Evolutionary conservation across 2,888 invertebrate genomes (phyloP).

Genomic region (Scaptomyza tumidula): DNA sequence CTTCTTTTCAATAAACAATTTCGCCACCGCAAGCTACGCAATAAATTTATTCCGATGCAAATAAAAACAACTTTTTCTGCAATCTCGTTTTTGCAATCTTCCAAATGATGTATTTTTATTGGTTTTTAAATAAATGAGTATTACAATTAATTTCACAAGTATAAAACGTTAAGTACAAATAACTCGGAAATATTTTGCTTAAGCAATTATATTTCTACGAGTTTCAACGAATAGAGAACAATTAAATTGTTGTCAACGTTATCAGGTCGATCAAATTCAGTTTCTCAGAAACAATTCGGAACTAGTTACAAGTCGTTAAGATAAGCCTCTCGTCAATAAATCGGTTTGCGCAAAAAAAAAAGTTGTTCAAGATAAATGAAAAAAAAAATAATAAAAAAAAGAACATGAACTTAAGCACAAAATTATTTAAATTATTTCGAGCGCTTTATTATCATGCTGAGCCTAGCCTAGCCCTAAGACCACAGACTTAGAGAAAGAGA

Average conservation of each 20-base stretch:
- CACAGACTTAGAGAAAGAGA: conserved; percentile 5
- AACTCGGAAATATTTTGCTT: neutral
- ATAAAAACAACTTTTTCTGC: neutral
- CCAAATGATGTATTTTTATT: neutral
- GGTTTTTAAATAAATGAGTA: neutral
- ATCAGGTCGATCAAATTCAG: neutral
- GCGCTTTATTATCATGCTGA: conserved; percentile 73
- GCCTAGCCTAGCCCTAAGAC: conserved; percentile 40
- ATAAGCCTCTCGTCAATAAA: conserved; percentile 12
- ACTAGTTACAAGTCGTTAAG: neutral
- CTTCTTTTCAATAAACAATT: conserved; percentile 6
- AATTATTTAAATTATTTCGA: conserved; percentile 72
- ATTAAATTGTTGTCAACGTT: too few species aligned
- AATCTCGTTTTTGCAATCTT: conserved; percentile 6
- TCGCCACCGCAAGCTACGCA: conserved; percentile 13
- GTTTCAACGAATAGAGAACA: too few species aligned
- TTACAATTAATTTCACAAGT: neutral
- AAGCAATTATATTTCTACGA: too few species aligned
- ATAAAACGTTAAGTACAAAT: neutral
- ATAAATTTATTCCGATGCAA: neutral
- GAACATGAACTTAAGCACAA: conserved; percentile 15
- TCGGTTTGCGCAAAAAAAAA: conserved; percentile 19
- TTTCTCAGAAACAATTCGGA: neutral
- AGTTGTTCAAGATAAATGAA: neutral
- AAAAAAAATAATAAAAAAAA: conserved; percentile 2